Conservation (phyloP, 2,113 vertebrate species). For the Oncorhynchus masou region DNA sequence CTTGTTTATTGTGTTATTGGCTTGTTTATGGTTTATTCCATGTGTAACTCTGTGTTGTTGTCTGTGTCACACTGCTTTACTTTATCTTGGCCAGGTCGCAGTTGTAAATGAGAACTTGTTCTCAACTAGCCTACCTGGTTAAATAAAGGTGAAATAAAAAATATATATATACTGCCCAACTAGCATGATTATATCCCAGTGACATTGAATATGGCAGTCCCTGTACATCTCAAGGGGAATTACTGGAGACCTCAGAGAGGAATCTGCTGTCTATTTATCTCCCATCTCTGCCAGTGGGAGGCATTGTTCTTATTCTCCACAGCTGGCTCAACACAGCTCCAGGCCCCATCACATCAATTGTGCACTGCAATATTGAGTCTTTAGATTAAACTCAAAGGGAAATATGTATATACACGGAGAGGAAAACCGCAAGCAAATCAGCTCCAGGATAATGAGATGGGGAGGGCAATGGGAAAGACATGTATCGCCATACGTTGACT, state of each 20-base stretch:
- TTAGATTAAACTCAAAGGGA: slow-evolving; percentile 16
- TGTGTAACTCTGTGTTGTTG: no score
- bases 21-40: no score
- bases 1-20: no score
- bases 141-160: no score
- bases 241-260: neutral
- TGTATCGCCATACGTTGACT: slow-evolving; percentile 3
- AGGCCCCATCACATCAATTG: slow-evolving; percentile 23
- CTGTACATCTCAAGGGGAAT: neutral
- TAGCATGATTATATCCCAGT: neutral
- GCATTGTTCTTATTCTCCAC: slow-evolving; percentile 10
- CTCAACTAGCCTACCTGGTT: no score
- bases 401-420: slow-evolving; percentile 20
- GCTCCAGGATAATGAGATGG: slow-evolving; percentile 4
- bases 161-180: neutral
- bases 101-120: no score
- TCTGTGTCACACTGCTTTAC: no score
- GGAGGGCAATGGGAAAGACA: neutral
- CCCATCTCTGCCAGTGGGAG: neutral
- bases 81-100: no score
- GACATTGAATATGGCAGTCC: neutral
- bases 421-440: slow-evolving; percentile 21
- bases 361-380: slow-evolving; percentile 13
- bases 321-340: neutral
- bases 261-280: slow-evolving; percentile 15